Percentiles rank a stretch among this genome's conserved stretches.
These are phyloP conservation scores for Mesodorylaimus sp. DNA, from an alignment of 2,888 invertebrate genomes.

Conservation along the genomic window DNA sequence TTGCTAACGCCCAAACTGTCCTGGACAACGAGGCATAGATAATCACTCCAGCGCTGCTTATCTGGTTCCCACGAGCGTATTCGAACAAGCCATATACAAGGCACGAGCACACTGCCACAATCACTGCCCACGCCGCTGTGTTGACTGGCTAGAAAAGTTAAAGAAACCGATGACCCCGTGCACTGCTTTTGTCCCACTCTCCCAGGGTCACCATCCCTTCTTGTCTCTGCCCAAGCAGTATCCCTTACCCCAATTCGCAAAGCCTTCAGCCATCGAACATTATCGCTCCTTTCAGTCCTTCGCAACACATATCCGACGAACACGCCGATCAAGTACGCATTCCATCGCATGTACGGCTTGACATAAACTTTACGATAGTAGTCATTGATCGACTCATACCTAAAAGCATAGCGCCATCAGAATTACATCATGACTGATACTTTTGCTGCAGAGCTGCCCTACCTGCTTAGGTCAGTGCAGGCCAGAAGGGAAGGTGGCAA, in stretches of 20 bases:
- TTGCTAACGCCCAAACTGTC: not conserved
- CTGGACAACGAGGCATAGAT: not conserved
- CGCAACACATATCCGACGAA: not conserved
- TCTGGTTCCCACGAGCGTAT: not conserved
- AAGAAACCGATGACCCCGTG: too few species aligned
- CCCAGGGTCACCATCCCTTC: too few species aligned
- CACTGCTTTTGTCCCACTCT: too few species aligned
- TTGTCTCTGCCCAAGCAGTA: too few species aligned
- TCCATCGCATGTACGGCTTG: constrained; percentile 1
- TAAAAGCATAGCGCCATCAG: not conserved
- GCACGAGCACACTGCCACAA: not conserved
- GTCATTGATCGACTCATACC: not conserved
- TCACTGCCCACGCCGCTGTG: not conserved
- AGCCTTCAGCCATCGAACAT: too few species aligned
- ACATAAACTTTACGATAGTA: not conserved
- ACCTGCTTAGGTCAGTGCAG: not conserved
- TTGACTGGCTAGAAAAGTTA: too few species aligned
- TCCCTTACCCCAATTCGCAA: too few species aligned
- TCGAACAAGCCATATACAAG: not conserved
- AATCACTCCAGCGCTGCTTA: not conserved
- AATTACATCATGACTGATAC: not conserved
- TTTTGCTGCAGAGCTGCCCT: not conserved
- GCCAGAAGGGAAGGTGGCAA: constrained; percentile 2
- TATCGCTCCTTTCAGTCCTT: too few species aligned
- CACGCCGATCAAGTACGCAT: not conserved